A percentile compares a stretch with the other conserved stretches of the same genome.
phyloP scores from a whole-genome alignment of 2,888 invertebrate genomes.

The Drosophila neoperkinsi region DNA sequence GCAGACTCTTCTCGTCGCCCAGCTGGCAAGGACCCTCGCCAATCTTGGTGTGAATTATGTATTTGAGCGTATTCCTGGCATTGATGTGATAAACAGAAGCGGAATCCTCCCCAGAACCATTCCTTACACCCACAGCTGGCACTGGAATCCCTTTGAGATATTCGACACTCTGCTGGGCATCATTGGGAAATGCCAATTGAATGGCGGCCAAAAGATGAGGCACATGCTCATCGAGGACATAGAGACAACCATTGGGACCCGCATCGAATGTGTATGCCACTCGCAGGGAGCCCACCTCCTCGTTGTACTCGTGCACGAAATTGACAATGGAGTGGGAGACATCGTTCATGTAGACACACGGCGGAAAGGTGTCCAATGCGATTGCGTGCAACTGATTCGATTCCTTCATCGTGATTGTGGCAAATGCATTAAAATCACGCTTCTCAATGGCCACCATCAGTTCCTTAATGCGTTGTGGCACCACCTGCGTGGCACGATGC shows the following conservation, averaged over 20 bases:
- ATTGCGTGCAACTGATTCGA: conserved; percentile 99
- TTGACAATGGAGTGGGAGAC: conserved; percentile 92
- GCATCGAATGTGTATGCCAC: conserved; percentile 99
- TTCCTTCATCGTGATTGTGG: conserved; percentile 98
- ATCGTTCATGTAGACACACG: conserved; percentile 96
- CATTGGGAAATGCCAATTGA: conserved; percentile 90
- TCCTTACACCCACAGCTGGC: conserved; percentile 6
- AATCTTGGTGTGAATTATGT: conserved; percentile 93
- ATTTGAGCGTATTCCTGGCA: conserved; percentile 88
- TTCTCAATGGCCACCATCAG: conserved; percentile 86
- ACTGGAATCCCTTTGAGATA: conserved; percentile 87
- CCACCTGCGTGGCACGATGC: conserved; percentile 89
- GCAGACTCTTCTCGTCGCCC: conserved; percentile 85
- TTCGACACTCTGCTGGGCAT: conserved; percentile 83
- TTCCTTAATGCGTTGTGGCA: conserved; percentile 89
- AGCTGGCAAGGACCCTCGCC: conserved; percentile 90
- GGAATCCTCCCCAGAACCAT: conserved; percentile 38
- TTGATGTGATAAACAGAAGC: conserved; percentile 43
- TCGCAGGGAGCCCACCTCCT: conserved; percentile 87
- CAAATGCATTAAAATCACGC: conserved; percentile 93
- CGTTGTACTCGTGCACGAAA: conserved; percentile 94
- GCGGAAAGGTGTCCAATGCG: conserved; percentile 97
- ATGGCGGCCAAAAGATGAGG: conserved; percentile 89
- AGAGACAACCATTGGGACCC: conserved; percentile 98
- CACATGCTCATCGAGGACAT: conserved; percentile 91